These are phyloP conservation scores for Drepana falcataria DNA, from an alignment of 2,888 invertebrate species.

Conservation along the genomic window DNA sequence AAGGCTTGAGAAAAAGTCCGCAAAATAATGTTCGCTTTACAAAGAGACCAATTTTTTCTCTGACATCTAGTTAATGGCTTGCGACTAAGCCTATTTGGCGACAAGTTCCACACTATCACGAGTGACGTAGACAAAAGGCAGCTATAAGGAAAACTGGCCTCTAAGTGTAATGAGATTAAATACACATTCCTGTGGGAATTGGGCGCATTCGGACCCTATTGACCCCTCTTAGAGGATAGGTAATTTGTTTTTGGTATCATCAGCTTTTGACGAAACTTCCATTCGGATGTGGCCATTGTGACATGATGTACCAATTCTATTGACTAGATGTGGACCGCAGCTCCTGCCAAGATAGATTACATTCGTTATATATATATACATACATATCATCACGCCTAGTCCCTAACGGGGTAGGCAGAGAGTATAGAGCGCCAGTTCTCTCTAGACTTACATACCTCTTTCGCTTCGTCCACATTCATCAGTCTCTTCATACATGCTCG, in stretches of 20 bases:
- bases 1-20: background rate
- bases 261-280: background rate
- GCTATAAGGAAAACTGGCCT: conserved; percentile 1
- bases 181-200: background rate
- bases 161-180: conserved; percentile 1
- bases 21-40: background rate
- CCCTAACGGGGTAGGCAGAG: too few relatives aligned
- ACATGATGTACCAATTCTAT: too few relatives aligned
- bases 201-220: background rate
- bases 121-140: conserved; percentile 1
- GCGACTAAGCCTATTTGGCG: conserved; percentile 11
- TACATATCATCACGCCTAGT: too few relatives aligned
- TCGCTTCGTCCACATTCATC: too few relatives aligned
- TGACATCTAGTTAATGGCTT: conserved; percentile 5
- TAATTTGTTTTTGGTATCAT: background rate
- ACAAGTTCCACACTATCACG: background rate
- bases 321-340: too few relatives aligned
- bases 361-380: too few relatives aligned
- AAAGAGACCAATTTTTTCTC: background rate
- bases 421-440: too few relatives aligned
- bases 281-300: too few relatives aligned
- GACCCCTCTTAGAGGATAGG: background rate
- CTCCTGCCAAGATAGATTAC: too few relatives aligned
- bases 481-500: too few relatives aligned
- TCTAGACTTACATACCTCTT: too few relatives aligned